Evolutionary conservation across 2,797 vertebrate genomes (phyloP).

Genomic region (Psittacula echo): DNA sequence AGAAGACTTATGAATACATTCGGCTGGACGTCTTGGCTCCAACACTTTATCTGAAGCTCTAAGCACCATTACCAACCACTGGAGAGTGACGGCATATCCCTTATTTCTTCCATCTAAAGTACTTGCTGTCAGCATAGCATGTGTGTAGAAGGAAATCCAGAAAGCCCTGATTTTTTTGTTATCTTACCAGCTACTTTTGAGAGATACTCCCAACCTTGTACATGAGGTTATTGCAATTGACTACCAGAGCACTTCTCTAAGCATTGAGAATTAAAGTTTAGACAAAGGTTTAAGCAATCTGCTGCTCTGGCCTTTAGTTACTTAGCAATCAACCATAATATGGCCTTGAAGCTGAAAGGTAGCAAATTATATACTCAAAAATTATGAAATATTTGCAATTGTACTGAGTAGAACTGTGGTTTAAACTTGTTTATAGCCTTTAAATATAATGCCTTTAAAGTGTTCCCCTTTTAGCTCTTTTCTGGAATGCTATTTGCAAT

Average conservation of each 20-base stretch:
- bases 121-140: not conserved
- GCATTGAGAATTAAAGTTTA: not conserved
- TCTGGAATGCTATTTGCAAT: constrained; percentile 4
- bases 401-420: not conserved
- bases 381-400: not conserved
- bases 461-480: not conserved
- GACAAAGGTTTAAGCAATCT: not conserved
- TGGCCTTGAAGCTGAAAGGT: not conserved
- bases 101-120: not conserved
- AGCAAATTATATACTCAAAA: not conserved
- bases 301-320: not conserved
- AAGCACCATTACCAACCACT: not conserved
- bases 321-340: not conserved
- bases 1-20: not conserved
- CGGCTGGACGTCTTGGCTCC: not conserved
- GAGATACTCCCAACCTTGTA: not conserved
- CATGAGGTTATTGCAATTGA: not conserved
- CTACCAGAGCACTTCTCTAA: not conserved
- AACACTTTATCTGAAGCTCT: not conserved
- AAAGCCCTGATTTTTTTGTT: not conserved
- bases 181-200: not conserved
- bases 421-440: not conserved
- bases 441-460: not conserved
- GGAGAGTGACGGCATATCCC: not conserved
- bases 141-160: not conserved